Conservation (phyloP, 2,888 invertebrate species). For the Hermaeophaga mercurialis region DNA sequence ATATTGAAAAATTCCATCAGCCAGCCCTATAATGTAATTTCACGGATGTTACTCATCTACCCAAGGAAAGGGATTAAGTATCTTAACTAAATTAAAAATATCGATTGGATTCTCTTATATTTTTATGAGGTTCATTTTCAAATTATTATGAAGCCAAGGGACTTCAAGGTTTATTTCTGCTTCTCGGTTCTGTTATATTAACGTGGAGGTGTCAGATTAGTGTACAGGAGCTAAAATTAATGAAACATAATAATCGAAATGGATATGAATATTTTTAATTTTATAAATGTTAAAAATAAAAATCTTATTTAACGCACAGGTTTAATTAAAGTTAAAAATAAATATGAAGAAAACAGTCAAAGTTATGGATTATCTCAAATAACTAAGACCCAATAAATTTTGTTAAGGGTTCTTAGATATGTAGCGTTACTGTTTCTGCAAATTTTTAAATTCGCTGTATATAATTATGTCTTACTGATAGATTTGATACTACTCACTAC, state of each 20-base stretch:
- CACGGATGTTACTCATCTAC: slow-evolving; percentile 52
- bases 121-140: slow-evolving; percentile 29
- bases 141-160: slow-evolving; percentile 30
- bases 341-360: too few relatives aligned
- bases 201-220: slow-evolving; percentile 4
- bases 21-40: slow-evolving; percentile 51
- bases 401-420: too few relatives aligned
- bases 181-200: slow-evolving; percentile 12
- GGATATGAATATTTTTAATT: not conserved
- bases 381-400: too few relatives aligned
- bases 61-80: slow-evolving; percentile 47
- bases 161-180: slow-evolving; percentile 18
- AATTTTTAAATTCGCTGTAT: too few relatives aligned
- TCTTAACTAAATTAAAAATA: slow-evolving; percentile 53
- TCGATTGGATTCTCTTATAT: slow-evolving; percentile 40
- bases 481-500: too few relatives aligned
- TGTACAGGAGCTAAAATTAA: not conserved
- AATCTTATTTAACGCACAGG: too few relatives aligned
- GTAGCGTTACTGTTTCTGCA: too few relatives aligned
- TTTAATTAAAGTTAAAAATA: too few relatives aligned
- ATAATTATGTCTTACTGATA: too few relatives aligned
- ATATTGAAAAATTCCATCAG: slow-evolving; percentile 52
- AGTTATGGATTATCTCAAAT: too few relatives aligned
- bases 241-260: not conserved
- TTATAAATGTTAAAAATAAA: too few relatives aligned